A percentile compares a stretch with the other conserved stretches of the same genome.
phyloP scores from a whole-genome alignment of 2,113 vertebrate species.

The Etheostoma cragini region DNA sequence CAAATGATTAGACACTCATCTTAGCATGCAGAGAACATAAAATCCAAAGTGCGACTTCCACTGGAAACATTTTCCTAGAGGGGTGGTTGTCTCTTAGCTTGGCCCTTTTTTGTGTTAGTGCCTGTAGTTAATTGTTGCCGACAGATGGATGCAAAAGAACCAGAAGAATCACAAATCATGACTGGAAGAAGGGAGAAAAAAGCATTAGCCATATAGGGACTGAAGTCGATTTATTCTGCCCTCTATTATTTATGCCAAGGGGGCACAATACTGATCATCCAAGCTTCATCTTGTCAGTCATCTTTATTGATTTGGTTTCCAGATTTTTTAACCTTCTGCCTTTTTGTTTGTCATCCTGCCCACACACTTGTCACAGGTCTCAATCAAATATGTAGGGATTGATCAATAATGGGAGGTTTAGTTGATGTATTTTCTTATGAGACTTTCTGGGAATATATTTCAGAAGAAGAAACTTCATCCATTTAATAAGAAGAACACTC shows the following conservation, averaged over 20 bases:
- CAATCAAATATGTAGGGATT: slow-evolving; percentile 73
- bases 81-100: neutral
- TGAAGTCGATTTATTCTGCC: slow-evolving; percentile 67
- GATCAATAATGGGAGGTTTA: slow-evolving; percentile 76
- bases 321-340: slow-evolving; percentile 79
- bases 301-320: slow-evolving; percentile 81
- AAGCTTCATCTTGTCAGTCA: slow-evolving; percentile 74
- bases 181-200: slow-evolving; percentile 32
- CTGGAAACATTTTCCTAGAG: neutral
- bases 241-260: slow-evolving; percentile 71
- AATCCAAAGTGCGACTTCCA: neutral
- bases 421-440: slow-evolving; percentile 74
- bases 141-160: slow-evolving; percentile 40
- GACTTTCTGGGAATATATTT: slow-evolving; percentile 67
- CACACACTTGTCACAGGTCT: slow-evolving; percentile 65
- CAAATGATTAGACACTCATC: neutral
- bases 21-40: neutral
- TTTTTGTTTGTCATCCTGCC: slow-evolving; percentile 77
- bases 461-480: slow-evolving; percentile 62
- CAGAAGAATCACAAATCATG: slow-evolving; percentile 33
- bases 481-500: slow-evolving; percentile 14
- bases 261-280: slow-evolving; percentile 65
- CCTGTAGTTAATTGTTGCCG: slow-evolving; percentile 5
- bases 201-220: slow-evolving; percentile 47
- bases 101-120: slow-evolving; percentile 14